A percentile compares a stretch with the other conserved stretches of the same genome.
phyloP scores from a whole-genome alignment of 2,888 invertebrate genomes.

The Standfussiana lucernea region DNA sequence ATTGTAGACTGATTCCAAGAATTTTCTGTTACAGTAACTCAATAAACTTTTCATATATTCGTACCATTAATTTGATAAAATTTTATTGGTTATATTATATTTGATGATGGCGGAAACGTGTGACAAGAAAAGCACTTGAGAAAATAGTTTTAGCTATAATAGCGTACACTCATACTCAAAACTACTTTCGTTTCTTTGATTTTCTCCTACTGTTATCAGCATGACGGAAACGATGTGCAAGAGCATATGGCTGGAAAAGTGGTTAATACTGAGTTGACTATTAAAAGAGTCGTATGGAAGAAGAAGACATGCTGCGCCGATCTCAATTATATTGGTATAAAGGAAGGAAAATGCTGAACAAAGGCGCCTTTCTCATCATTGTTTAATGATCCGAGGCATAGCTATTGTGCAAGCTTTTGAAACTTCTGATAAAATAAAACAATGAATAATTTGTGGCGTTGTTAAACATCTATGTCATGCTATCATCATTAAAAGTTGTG shows the following conservation, averaged over 20 bases:
- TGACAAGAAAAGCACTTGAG: neutral
- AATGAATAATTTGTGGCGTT: neutral
- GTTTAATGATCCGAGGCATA: neutral
- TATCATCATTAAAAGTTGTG: slow-evolving; percentile 17
- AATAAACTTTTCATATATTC: neutral
- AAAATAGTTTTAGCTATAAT: neutral
- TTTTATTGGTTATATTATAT: too few species aligned
- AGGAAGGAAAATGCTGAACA: neutral
- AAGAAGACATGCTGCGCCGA: neutral
- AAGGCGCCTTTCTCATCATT: neutral
- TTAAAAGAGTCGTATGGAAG: neutral
- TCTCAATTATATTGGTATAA: too few species aligned
- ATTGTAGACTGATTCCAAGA: neutral
- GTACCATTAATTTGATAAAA: too few species aligned
- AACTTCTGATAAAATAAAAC: neutral
- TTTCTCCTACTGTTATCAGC: too few species aligned
- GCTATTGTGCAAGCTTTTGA: neutral
- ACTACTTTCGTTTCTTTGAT: neutral
- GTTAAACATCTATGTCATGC: slow-evolving; percentile 1
- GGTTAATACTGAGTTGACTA: neutral
- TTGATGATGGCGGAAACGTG: neutral
- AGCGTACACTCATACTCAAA: neutral
- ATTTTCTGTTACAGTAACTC: neutral
- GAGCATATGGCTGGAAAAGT: neutral
- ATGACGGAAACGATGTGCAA: neutral